Conservation (phyloP, 2,797 vertebrate genomes). For the Muraenolepis orangiensis region DNA sequence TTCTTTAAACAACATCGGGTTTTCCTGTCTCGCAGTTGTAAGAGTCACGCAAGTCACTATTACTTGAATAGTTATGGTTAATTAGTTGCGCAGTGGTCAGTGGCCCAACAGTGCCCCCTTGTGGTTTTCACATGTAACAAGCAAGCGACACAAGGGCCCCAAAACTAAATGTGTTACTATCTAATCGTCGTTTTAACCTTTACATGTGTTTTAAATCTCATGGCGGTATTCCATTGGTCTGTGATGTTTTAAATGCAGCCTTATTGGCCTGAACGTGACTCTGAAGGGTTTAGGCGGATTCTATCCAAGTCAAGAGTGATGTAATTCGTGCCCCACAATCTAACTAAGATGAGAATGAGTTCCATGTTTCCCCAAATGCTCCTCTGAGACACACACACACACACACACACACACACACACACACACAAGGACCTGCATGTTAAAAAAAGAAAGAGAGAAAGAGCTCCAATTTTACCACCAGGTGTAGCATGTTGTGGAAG, state of each 20-base stretch:
- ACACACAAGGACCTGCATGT: slow-evolving; percentile 26
- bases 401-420: no score
- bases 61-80: background rate
- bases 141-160: background rate
- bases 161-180: background rate
- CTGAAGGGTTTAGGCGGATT: slow-evolving; percentile 10
- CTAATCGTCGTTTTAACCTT: background rate
- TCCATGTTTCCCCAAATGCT: slow-evolving; percentile 30
- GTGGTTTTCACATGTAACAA: slow-evolving; percentile 26
- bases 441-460: background rate
- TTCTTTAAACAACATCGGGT: background rate
- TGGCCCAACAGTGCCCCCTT: slow-evolving; percentile 39
- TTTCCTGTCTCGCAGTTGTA: slow-evolving; percentile 14
- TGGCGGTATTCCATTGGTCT: no score
- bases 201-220: background rate
- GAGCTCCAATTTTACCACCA: background rate
- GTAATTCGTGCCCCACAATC: no score
- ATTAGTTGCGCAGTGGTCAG: background rate
- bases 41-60: slow-evolving; percentile 12
- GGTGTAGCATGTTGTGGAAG: no score
- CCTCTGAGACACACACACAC: slow-evolving; percentile 30
- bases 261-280: slow-evolving; percentile 21
- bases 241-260: background rate
- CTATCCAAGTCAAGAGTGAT: slow-evolving; percentile 36
- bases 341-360: slow-evolving; percentile 38